These are phyloP conservation scores for Schizaphis graminum DNA, from an alignment of 2,888 invertebrate species.

Conservation along the genomic window DNA sequence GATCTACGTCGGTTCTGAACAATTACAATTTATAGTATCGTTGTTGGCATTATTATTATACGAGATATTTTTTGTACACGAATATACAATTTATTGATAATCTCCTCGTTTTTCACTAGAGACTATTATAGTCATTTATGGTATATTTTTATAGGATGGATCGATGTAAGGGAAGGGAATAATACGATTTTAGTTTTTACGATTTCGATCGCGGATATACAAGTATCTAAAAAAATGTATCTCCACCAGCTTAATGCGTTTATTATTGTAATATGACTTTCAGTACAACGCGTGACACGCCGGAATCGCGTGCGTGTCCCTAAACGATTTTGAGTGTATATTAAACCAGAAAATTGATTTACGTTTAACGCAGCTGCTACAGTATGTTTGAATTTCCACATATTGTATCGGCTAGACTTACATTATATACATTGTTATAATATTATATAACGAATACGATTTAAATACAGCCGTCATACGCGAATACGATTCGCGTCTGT, in stretches of 20 bases:
- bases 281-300: neutral
- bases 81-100: neutral
- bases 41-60: neutral
- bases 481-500: neutral
- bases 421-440: neutral
- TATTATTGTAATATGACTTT: neutral
- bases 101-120: neutral
- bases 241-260: neutral
- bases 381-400: neutral
- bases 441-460: neutral
- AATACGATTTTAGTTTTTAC: slow-evolving; percentile 31
- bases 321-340: slow-evolving; percentile 28
- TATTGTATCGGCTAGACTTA: neutral
- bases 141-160: neutral
- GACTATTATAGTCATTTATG: no score
- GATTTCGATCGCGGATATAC: neutral
- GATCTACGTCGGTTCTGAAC: no score
- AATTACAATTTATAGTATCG: no score
- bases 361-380: neutral
- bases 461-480: neutral
- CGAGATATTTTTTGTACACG: neutral
- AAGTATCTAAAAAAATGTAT: neutral
- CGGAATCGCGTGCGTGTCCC: neutral
- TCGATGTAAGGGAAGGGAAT: neutral
- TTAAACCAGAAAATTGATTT: slow-evolving; percentile 38